These are phyloP conservation scores for Aurelia aurita DNA, from an alignment of 30 jellyfish, hydroid and myxozoan species.

Conservation along the genomic window DNA sequence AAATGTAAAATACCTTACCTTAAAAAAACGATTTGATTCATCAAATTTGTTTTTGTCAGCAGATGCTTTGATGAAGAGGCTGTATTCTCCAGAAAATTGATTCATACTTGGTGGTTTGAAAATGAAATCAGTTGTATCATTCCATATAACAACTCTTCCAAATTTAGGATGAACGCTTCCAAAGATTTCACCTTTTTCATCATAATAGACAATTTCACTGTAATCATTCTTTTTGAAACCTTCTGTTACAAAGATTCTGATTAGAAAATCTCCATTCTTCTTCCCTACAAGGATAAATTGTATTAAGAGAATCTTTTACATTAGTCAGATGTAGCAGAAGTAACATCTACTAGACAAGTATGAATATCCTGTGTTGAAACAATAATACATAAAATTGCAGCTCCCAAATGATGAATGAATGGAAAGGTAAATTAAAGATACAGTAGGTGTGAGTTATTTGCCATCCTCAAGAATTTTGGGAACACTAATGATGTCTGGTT, in stretches of 20 bases:
- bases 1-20: constrained; percentile 15
- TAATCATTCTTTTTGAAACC: constrained; percentile 60
- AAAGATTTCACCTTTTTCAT: constrained; percentile 60
- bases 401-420: no score
- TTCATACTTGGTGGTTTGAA: constrained; percentile 85
- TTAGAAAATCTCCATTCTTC: constrained; percentile 56
- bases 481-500: no score
- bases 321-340: no score
- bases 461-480: no score
- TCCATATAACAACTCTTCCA: constrained; percentile 67
- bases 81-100: constrained; percentile 43
- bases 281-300: not conserved
- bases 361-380: no score
- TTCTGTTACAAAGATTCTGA: constrained; percentile 66
- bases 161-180: constrained; percentile 57
- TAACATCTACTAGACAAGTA: no score
- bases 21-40: constrained; percentile 15
- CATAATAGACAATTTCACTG: constrained; percentile 73
- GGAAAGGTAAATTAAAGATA: no score
- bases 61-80: constrained; percentile 70
- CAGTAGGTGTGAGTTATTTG: no score
- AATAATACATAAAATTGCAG: no score
- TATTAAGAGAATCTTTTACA: no score
- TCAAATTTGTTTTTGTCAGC: constrained; percentile 36
- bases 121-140: constrained; percentile 58